These are phyloP conservation scores for Tineola bisselliella DNA, from an alignment of 2,888 invertebrate genomes.

Conservation along the genomic window DNA sequence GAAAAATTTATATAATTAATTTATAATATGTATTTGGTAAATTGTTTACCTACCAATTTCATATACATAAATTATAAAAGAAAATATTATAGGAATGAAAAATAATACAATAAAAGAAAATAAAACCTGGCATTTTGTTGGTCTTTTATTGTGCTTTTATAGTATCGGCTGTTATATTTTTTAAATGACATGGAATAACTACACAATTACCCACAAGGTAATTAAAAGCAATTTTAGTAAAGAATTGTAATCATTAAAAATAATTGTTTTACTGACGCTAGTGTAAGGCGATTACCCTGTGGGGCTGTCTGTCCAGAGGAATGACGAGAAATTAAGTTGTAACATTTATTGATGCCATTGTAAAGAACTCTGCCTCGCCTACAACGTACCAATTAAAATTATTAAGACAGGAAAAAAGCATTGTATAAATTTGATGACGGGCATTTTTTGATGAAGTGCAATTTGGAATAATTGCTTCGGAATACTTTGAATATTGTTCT, in stretches of 20 bases:
- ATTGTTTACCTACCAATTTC: no score
- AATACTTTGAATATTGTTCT: no score
- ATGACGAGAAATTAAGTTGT: constrained; percentile 16
- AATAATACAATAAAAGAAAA: no score
- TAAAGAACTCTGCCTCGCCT: background rate
- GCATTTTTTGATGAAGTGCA: background rate
- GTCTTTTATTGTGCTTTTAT: no score
- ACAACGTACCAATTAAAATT: constrained; percentile 6
- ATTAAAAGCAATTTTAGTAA: background rate
- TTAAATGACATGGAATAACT: no score
- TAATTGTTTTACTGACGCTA: constrained; percentile 1
- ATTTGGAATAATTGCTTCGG: background rate
- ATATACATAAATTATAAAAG: no score
- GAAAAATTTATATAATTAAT: no score
- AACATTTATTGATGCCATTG: constrained; percentile 14
- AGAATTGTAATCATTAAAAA: background rate
- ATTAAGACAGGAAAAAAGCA: background rate
- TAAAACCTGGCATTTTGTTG: no score
- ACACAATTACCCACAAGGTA: background rate
- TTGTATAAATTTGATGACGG: no score
- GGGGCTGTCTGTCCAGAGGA: background rate
- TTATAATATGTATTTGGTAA: no score
- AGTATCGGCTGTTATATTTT: no score
- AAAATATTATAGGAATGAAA: no score
- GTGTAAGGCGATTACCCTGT: constrained; percentile 9